Evolutionary conservation across 2,113 vertebrate species (phyloP).

Genomic region (Eclectus roratus): DNA sequence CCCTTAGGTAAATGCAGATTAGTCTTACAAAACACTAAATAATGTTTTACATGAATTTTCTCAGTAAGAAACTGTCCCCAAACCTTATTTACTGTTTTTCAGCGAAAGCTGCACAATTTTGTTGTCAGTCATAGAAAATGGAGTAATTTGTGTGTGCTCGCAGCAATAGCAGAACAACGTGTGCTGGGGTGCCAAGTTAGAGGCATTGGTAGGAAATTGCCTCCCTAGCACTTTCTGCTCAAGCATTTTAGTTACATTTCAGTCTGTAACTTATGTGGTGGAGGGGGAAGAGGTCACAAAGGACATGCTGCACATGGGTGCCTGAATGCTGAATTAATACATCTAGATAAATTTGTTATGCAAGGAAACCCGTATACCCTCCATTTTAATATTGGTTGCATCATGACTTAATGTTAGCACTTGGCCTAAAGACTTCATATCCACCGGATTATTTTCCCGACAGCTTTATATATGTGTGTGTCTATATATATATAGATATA

Average conservation of each 20-base stretch:
- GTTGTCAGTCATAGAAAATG: background rate
- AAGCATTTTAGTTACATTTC: background rate
- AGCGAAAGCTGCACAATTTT: background rate
- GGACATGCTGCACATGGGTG: background rate
- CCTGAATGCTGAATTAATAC: background rate
- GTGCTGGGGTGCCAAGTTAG: background rate
- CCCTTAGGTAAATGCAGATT: background rate
- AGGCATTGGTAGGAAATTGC: background rate
- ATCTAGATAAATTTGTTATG: background rate
- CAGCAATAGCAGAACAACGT: background rate
- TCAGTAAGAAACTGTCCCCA: background rate
- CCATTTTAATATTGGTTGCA: background rate
- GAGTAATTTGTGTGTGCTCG: background rate
- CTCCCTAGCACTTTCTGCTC: background rate
- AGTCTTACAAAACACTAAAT: background rate
- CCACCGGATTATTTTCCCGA: background rate
- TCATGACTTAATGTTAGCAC: slow-evolving; percentile 27
- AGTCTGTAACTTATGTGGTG: background rate
- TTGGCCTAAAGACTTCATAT: background rate
- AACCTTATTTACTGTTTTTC: background rate
- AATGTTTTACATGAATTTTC: background rate
- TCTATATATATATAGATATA: background rate
- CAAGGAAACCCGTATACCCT: background rate
- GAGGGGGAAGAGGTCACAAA: background rate
- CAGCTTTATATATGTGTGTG: background rate